phyloP scores from a whole-genome alignment of 2,888 invertebrate species.

The Parasteatoda lunata region DNA sequence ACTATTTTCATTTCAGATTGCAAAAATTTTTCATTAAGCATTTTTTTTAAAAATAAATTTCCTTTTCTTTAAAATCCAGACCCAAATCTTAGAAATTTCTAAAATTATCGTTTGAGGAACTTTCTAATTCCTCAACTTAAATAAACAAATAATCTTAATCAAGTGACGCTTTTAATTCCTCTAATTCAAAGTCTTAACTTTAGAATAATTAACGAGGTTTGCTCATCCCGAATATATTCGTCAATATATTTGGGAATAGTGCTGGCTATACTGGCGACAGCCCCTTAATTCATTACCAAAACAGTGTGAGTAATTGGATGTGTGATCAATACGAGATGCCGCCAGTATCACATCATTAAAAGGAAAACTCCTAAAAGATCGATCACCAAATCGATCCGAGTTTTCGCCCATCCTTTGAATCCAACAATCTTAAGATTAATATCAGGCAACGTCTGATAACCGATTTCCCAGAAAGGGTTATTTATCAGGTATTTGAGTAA shows the following conservation, averaged over 20 bases:
- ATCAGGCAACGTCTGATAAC: slow-evolving; percentile 17
- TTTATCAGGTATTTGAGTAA: background rate
- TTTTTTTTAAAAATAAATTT: no score
- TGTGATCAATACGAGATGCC: slow-evolving; percentile 25
- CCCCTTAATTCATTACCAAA: slow-evolving; percentile 41
- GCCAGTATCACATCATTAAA: slow-evolving; percentile 42
- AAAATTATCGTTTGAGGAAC: no score
- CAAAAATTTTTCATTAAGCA: no score
- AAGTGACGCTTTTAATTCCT: no score
- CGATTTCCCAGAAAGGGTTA: slow-evolving; percentile 1
- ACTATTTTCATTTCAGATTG: no score
- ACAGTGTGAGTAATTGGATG: slow-evolving; percentile 42
- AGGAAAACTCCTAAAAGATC: slow-evolving; percentile 15
- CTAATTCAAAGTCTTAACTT: no score
- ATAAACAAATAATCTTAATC: no score
- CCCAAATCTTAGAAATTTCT: no score
- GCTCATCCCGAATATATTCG: background rate
- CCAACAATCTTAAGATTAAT: slow-evolving; percentile 27
- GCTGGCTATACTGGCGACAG: background rate
- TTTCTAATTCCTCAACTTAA: no score
- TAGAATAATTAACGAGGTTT: background rate
- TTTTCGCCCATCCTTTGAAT: slow-evolving; percentile 17
- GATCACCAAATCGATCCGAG: slow-evolving; percentile 24
- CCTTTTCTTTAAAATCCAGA: no score
- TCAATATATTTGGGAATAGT: background rate